These are phyloP conservation scores for Synanceia verrucosa DNA, from an alignment of 2,797 vertebrate genomes.

Conservation along the genomic window DNA sequence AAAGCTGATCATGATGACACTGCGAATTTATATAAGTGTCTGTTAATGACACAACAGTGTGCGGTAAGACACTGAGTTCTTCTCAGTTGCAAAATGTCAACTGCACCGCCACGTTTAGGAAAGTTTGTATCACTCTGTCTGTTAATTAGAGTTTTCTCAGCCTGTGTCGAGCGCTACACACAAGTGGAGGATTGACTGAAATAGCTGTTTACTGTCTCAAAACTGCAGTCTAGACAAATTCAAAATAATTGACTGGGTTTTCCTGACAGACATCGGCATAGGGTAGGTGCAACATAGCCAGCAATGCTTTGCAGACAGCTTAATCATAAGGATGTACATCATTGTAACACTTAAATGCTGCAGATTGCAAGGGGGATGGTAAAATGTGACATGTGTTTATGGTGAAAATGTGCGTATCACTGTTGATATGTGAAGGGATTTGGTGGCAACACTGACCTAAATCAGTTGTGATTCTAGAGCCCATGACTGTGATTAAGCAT, in stretches of 20 bases:
- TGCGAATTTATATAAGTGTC: slow-evolving; percentile 7
- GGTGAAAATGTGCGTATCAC: neutral
- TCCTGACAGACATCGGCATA: neutral
- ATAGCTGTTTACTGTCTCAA: slow-evolving; percentile 14
- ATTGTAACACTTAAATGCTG: neutral
- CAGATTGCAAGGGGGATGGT: neutral
- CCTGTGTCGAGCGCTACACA: neutral
- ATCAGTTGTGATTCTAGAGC: neutral
- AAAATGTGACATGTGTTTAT: neutral
- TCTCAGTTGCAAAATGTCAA: slow-evolving; percentile 32
- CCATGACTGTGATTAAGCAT: neutral
- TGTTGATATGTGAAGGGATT: neutral
- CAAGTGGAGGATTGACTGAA: slow-evolving; percentile 12
- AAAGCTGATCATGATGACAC: slow-evolving; percentile 8
- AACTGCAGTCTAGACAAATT: slow-evolving; percentile 22
- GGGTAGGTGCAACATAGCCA: neutral
- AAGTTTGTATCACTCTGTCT: slow-evolving; percentile 10
- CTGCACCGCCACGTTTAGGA: neutral
- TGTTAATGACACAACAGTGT: slow-evolving; percentile 8
- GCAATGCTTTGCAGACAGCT: neutral
- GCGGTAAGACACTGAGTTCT: neutral
- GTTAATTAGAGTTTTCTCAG: slow-evolving; percentile 31
- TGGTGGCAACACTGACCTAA: neutral
- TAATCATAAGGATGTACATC: neutral
- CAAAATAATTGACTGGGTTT: slow-evolving; percentile 23